phyloP scores from a whole-genome alignment of 2,888 invertebrate genomes.

The Nipponacmea schrenckii region DNA sequence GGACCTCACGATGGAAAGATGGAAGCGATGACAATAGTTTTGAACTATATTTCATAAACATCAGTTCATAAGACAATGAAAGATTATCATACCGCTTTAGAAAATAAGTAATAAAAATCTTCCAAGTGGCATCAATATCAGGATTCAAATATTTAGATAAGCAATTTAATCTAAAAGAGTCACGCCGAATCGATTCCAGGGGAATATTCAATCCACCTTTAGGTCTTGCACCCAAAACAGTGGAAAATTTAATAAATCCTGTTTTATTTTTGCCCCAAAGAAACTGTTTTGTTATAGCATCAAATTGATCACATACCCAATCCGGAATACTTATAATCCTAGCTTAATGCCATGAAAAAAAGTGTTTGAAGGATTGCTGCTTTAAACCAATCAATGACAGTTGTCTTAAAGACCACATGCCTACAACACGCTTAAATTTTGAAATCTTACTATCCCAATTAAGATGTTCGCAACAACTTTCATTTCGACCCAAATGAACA shows the following conservation, averaged over 20 bases:
- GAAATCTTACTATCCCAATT: background rate
- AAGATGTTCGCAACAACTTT: background rate
- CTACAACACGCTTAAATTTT: background rate
- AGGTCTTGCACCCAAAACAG: background rate
- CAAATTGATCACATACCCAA: background rate
- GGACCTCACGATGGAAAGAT: background rate
- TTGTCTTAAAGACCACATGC: background rate
- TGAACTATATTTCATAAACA: background rate
- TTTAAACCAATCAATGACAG: background rate
- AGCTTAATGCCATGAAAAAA: background rate
- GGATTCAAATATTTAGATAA: background rate
- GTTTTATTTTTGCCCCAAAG: background rate
- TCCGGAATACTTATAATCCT: background rate
- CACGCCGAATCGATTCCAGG: background rate
- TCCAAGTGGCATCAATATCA: background rate
- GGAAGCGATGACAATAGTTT: background rate
- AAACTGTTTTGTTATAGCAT: background rate
- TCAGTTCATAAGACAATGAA: background rate
- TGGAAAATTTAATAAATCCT: background rate
- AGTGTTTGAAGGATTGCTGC: background rate
- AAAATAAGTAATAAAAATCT: background rate
- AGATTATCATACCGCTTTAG: background rate
- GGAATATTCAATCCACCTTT: background rate
- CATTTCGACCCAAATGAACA: background rate
- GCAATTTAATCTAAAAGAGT: background rate